These are phyloP conservation scores for Pseudolycoriella hygida DNA, from an alignment of 2,888 invertebrate genomes.

Conservation along the genomic window DNA sequence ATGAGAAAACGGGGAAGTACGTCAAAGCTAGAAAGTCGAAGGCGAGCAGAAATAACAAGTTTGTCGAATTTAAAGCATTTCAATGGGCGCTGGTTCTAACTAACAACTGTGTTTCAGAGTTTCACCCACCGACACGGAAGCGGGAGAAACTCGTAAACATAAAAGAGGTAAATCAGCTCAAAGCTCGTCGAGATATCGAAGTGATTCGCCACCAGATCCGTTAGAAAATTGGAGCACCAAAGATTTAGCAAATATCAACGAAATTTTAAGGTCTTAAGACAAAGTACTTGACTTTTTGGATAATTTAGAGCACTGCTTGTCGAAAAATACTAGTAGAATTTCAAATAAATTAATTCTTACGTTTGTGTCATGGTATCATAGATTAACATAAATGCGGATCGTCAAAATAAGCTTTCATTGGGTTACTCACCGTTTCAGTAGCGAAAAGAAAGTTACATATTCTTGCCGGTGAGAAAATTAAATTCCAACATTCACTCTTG, in stretches of 20 bases:
- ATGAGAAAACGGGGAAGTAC: slow-evolving; percentile 17
- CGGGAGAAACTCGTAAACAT: slow-evolving; percentile 2
- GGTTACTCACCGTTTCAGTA: no score
- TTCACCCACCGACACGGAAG: slow-evolving; percentile 8
- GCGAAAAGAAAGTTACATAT: no score
- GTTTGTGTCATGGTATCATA: no score
- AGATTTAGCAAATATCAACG: slow-evolving; percentile 50
- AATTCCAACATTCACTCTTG: no score
- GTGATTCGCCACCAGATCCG: slow-evolving; percentile 38
- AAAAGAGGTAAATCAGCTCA: slow-evolving; percentile 7
- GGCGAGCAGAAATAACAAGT: slow-evolving; percentile 6
- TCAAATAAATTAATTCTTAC: no score
- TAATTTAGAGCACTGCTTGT: no score
- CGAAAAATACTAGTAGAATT: no score
- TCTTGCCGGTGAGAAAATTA: no score
- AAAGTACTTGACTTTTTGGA: no score
- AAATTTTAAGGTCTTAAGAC: slow-evolving; percentile 38
- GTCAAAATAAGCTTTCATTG: no score
- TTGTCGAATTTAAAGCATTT: not conserved
- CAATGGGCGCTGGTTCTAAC: not conserved
- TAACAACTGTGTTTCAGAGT: slow-evolving; percentile 9
- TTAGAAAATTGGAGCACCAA: slow-evolving; percentile 57
- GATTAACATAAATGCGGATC: no score
- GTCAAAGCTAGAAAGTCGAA: slow-evolving; percentile 7
- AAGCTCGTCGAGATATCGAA: not conserved